These are phyloP conservation scores for Girardinus metallicus DNA, from an alignment of 2,797 vertebrate genomes.

Conservation along the genomic window DNA sequence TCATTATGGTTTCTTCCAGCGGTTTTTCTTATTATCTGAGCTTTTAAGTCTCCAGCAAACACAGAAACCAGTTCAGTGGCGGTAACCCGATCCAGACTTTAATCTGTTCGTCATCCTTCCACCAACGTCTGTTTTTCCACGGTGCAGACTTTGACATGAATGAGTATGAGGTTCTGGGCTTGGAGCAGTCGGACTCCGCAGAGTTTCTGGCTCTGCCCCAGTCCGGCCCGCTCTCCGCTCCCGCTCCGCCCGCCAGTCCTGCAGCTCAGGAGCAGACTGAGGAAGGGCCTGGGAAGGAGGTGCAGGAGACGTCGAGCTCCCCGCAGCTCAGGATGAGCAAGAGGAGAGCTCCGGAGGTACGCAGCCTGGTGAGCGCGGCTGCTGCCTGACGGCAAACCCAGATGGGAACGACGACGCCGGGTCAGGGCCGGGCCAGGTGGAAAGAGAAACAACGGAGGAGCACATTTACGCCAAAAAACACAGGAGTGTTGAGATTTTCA, in stretches of 20 bases:
- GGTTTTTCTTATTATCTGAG: constrained; percentile 13
- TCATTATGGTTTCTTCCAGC: constrained; percentile 16
- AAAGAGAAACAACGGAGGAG: no score
- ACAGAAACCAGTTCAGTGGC: constrained; percentile 21
- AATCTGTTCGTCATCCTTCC: constrained; percentile 36
- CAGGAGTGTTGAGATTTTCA: no score
- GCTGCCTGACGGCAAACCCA: constrained; percentile 52
- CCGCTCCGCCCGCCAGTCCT: constrained; percentile 55
- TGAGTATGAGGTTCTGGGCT: constrained; percentile 82
- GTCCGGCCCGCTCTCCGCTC: constrained; percentile 50
- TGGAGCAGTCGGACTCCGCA: constrained; percentile 68
- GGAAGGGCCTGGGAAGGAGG: constrained; percentile 60
- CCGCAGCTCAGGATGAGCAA: constrained; percentile 78
- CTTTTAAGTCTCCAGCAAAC: constrained; percentile 8
- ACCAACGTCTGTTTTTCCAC: constrained; percentile 39
- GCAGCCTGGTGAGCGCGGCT: constrained; percentile 60
- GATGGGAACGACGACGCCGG: no score
- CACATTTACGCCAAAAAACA: no score
- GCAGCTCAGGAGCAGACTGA: constrained; percentile 56
- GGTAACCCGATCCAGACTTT: constrained; percentile 19
- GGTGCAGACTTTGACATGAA: constrained; percentile 81
- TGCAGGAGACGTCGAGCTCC: constrained; percentile 51
- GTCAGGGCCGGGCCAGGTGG: no score
- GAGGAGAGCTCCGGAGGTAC: constrained; percentile 85
- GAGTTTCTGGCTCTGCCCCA: constrained; percentile 55